Evolutionary conservation across 2,113 vertebrate genomes (phyloP).

Genomic region (Plotosus lineatus): DNA sequence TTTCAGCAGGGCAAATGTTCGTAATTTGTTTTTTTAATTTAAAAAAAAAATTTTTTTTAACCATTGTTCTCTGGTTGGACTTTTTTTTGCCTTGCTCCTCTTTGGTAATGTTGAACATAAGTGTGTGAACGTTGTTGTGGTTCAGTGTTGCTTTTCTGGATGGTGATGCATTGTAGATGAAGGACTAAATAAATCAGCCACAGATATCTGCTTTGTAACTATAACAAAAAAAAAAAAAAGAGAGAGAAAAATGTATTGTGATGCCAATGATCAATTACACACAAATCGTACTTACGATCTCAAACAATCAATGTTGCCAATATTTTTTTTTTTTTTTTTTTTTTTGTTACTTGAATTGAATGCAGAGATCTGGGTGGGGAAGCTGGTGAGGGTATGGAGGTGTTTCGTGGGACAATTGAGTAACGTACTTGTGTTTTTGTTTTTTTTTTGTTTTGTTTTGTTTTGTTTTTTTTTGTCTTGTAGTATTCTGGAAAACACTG

Average conservation of each 20-base stretch:
- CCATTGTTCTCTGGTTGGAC: conserved; percentile 69
- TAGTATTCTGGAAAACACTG: conserved; percentile 79
- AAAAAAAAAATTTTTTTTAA: too few species aligned
- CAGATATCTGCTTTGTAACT: conserved; percentile 61
- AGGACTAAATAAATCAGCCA: conserved; percentile 78
- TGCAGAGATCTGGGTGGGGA: conserved; percentile 68
- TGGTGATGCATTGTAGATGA: conserved; percentile 80
- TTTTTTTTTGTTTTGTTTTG: too few species aligned
- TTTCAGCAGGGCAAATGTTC: conserved; percentile 77
- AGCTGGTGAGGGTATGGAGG: conserved; percentile 46
- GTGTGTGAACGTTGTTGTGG: conserved; percentile 73
- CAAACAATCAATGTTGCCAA: conserved; percentile 74
- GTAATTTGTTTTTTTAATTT: conserved; percentile 62
- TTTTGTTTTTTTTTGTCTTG: conserved; percentile 67
- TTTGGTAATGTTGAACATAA: conserved; percentile 75
- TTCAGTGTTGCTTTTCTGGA: conserved; percentile 80
- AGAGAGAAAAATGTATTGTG: conserved; percentile 41
- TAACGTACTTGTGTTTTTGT: conserved; percentile 38
- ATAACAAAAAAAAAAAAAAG: conserved; percentile 35
- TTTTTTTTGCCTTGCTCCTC: conserved; percentile 77
- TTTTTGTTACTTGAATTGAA: conserved; percentile 72
- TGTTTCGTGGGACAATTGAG: conserved; percentile 1
- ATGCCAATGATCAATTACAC: conserved; percentile 66
- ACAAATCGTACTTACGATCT: conserved; percentile 65
- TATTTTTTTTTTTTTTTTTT: conserved; percentile 75